Percentiles rank a stretch among this genome's conserved stretches.
Evolutionary conservation across 2,113 vertebrate genomes (phyloP).

Genomic region (Nipponia nippon): DNA sequence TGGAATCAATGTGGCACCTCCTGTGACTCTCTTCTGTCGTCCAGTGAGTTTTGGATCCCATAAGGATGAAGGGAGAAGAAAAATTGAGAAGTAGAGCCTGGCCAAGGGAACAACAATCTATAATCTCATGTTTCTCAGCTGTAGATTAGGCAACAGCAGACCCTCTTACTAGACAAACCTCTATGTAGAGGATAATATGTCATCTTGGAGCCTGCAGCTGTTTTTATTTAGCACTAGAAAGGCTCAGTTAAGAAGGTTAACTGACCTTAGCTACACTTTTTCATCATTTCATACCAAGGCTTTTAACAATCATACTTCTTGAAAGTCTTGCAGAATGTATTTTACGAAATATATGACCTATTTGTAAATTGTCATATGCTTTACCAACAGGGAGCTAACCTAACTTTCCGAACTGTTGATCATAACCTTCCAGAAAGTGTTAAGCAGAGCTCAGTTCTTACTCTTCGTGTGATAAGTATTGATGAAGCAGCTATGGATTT

Average conservation of each 20-base stretch:
- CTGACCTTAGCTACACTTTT: not conserved
- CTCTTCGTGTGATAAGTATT: constrained; percentile 73
- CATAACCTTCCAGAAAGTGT: constrained; percentile 77
- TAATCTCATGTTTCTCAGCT: not conserved
- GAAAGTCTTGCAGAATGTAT: not conserved
- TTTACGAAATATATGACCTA: not conserved
- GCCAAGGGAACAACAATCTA: not conserved
- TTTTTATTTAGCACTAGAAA: not conserved
- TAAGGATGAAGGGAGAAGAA: not conserved
- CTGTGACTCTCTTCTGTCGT: not conserved
- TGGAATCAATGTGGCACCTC: not conserved
- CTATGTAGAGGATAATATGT: not conserved
- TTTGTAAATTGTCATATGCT: not conserved
- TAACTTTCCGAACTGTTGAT: constrained; percentile 76
- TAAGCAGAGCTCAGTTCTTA: constrained; percentile 70
- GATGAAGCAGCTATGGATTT: constrained; percentile 70
- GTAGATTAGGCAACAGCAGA: not conserved
- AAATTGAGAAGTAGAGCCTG: not conserved
- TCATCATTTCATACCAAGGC: not conserved
- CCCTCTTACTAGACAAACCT: not conserved
- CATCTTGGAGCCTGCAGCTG: not conserved
- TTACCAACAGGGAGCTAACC: constrained; percentile 74
- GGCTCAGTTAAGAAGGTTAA: not conserved
- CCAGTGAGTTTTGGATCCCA: not conserved
- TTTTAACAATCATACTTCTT: not conserved